Evolutionary conservation across 2,888 invertebrate species (phyloP).

Genomic region (Lochmaea crataegi): DNA sequence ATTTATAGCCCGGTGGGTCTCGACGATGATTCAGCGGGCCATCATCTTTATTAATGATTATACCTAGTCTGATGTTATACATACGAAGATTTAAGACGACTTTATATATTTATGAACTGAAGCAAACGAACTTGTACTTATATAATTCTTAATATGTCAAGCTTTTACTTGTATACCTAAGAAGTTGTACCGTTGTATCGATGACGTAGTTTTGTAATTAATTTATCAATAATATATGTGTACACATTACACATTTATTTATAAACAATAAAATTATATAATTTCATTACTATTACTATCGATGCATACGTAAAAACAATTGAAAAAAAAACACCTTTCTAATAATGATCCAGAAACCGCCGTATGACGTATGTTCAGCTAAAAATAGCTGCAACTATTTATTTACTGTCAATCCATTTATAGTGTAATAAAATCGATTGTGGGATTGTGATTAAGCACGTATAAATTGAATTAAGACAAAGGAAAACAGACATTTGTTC

Average conservation of each 20-base stretch:
- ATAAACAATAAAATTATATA: no score
- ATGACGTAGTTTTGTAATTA: no score
- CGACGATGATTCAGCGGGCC: conserved; percentile 37
- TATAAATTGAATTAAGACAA: conserved; percentile 6
- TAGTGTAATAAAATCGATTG: conserved; percentile 7
- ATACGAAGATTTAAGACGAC: neutral
- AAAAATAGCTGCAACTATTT: conserved; percentile 11
- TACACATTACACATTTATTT: no score
- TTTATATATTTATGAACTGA: neutral
- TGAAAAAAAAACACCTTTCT: conserved; percentile 3
- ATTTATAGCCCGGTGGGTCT: conserved; percentile 35
- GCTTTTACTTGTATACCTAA: no score
- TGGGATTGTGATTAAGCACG: conserved; percentile 8
- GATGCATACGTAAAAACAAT: neutral
- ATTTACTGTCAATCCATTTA: conserved; percentile 14
- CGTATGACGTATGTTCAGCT: neutral
- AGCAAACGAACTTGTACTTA: neutral
- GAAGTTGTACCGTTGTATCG: no score
- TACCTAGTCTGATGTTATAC: conserved; percentile 3
- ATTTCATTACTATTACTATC: no score
- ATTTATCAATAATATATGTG: no score
- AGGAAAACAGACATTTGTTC: conserved; percentile 3
- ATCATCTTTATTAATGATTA: conserved; percentile 40
- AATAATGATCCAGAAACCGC: conserved; percentile 4
- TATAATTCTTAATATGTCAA: no score